A percentile compares a stretch with the other conserved stretches of the same genome.
Conservation (phyloP, 2,113 vertebrate genomes). For the Rhegmatorhina hoffmannsi region DNA sequence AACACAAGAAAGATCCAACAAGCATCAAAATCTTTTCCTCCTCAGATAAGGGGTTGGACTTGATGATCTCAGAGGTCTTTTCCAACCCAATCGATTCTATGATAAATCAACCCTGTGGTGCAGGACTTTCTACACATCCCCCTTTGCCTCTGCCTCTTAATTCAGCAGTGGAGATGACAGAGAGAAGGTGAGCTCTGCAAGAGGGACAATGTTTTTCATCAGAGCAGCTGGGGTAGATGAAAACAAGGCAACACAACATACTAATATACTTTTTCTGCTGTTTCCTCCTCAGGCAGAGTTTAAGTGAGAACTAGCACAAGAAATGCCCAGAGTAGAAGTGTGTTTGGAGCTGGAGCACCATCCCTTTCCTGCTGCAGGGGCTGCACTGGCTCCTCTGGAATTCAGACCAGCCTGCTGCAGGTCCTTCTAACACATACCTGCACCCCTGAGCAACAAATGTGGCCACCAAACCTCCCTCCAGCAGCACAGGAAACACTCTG, state of each 20-base stretch:
- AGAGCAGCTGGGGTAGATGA: not conserved
- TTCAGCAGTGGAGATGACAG: not conserved
- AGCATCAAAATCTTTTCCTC: not conserved
- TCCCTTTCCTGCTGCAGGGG: not conserved
- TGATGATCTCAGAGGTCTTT: too few species aligned
- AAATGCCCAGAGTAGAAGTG: not conserved
- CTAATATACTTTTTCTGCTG: not conserved
- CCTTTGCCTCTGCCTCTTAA: not conserved
- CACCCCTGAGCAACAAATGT: not conserved
- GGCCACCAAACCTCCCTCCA: not conserved
- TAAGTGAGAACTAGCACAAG: not conserved
- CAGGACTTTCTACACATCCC: not conserved
- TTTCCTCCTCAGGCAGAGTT: not conserved
- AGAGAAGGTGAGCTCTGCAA: not conserved
- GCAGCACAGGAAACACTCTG: not conserved
- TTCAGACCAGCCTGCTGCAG: not conserved
- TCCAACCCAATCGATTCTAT: too few species aligned
- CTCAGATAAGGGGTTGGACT: not conserved
- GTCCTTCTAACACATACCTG: not conserved
- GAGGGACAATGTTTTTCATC: not conserved
- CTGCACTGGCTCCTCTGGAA: not conserved
- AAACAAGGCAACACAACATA: not conserved
- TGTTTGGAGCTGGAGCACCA: not conserved
- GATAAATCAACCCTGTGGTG: not conserved
- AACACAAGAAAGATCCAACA: not conserved